Evolutionary conservation across 2,888 invertebrate genomes (phyloP).

Genomic region (Harpalus rubripes): DNA sequence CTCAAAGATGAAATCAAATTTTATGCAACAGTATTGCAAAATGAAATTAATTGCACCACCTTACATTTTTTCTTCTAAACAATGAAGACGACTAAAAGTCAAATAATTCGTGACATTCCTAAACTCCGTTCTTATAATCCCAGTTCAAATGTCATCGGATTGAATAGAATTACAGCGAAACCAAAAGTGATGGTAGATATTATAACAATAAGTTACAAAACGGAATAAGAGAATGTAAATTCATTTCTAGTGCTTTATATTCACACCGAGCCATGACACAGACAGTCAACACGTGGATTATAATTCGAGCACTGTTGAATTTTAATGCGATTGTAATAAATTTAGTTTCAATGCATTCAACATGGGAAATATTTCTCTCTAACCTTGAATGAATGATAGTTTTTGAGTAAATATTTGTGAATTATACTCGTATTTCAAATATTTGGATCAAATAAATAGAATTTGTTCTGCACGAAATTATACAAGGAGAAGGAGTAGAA

Average conservation of each 20-base stretch:
- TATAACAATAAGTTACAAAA: background rate
- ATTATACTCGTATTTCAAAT: background rate
- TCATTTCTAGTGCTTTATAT: background rate
- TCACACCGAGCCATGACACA: background rate
- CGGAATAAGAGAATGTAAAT: background rate
- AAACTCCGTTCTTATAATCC: conserved; percentile 1
- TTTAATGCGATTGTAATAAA: background rate
- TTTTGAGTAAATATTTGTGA: background rate
- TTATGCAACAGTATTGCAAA: background rate
- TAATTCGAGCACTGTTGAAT: background rate
- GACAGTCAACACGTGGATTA: background rate
- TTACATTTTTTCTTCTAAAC: conserved; percentile 2
- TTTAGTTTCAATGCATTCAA: background rate
- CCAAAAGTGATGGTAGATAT: background rate
- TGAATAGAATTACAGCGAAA: conserved; percentile 37
- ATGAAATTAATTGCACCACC: background rate
- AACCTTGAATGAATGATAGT: background rate
- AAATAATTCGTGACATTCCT: conserved; percentile 20
- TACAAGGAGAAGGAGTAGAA: too few species aligned
- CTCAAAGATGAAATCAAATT: background rate
- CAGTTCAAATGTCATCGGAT: conserved; percentile 42
- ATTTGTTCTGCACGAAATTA: conserved; percentile 65
- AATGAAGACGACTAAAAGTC: conserved; percentile 21
- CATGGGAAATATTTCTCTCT: background rate
- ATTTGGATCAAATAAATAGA: background rate